These are phyloP conservation scores for Yasuhikotakia modesta DNA, from an alignment of 2,797 vertebrate species.

Conservation along the genomic window DNA sequence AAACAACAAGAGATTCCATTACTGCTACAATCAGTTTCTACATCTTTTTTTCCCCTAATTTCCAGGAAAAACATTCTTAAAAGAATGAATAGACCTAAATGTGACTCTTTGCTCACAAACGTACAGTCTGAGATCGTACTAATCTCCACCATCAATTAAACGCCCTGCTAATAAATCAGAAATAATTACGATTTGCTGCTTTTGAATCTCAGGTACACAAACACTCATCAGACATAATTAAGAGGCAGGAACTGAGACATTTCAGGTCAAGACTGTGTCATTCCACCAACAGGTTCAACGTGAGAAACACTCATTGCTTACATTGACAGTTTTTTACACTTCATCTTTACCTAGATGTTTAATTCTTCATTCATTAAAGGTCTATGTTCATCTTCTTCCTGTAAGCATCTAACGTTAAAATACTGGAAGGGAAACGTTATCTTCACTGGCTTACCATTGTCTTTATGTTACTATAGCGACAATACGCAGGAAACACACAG, in stretches of 20 bases:
- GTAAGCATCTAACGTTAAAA: neutral
- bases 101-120: conserved; percentile 20
- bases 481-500: conserved; percentile 25
- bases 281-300: conserved; percentile 28
- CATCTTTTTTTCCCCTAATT: too few species aligned
- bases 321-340: neutral
- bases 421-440: neutral
- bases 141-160: conserved; percentile 52
- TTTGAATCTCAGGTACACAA: conserved; percentile 55
- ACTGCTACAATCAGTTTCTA: too few species aligned
- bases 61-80: neutral
- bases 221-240: conserved; percentile 58
- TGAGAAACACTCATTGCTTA: conserved; percentile 11
- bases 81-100: neutral
- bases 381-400: neutral
- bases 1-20: too few species aligned
- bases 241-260: conserved; percentile 49
- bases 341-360: too few species aligned
- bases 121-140: conserved; percentile 33
- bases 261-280: conserved; percentile 42
- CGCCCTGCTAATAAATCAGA: conserved; percentile 48
- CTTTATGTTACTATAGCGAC: conserved; percentile 10
- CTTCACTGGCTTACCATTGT: neutral
- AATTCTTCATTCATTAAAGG: neutral
- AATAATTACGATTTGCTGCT: conserved; percentile 49